Conservation (phyloP, 2,797 vertebrate genomes). For the Picus viridis region DNA sequence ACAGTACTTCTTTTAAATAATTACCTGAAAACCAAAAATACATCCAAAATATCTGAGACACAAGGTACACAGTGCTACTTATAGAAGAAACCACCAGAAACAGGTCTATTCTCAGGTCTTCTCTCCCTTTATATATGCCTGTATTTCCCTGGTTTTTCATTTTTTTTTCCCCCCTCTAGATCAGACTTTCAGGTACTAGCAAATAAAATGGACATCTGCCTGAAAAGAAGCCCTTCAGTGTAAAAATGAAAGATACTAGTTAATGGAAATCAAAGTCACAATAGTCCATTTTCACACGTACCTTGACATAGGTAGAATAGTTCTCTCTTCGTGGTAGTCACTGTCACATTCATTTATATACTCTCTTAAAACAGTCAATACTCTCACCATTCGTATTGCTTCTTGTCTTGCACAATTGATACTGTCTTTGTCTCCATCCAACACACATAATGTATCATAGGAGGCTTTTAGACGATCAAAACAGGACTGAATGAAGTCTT, state of each 20-base stretch:
- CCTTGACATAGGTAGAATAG: conserved; percentile 99
- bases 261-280: not conserved
- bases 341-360: conserved; percentile 99
- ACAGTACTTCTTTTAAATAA: not conserved
- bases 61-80: accelerated
- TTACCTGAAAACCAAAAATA: not conserved
- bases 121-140: not conserved
- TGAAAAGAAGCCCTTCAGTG: not conserved
- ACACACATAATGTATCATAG: conserved; percentile 96
- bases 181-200: not conserved
- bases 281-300: conserved; percentile 70
- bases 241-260: not conserved
- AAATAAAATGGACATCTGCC: not conserved
- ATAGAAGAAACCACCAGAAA: not conserved
- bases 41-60: not conserved
- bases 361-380: conserved; percentile 96
- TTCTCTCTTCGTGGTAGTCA: conserved; percentile 98
- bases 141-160: not conserved
- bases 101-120: not conserved
- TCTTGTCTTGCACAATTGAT: conserved; percentile 98
- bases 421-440: conserved; percentile 99
- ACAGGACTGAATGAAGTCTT: conserved; percentile 99
- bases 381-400: conserved; percentile 98
- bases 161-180: not conserved
- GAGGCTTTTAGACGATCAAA: conserved; percentile 99